A percentile compares a stretch with the other conserved stretches of the same genome.
These are phyloP conservation scores for Tribolium madens DNA, from an alignment of 1,140 invertebrate genomes.

Conservation along the genomic window DNA sequence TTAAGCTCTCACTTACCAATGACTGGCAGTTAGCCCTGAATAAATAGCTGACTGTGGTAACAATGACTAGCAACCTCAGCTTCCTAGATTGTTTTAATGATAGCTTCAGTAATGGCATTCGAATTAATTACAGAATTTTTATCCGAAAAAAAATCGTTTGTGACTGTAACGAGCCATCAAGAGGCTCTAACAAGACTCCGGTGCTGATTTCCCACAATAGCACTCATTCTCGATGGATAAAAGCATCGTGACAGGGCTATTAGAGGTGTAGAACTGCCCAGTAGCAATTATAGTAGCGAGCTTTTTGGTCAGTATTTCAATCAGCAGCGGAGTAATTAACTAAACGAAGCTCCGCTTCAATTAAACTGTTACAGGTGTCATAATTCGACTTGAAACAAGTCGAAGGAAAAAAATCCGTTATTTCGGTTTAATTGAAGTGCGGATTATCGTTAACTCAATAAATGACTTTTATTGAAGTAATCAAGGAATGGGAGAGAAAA, in stretches of 20 bases:
- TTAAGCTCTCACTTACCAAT: conserved; percentile 56
- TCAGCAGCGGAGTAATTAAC: conserved; percentile 14
- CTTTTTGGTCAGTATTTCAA: conserved; percentile 39
- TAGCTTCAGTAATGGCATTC: conserved; percentile 37
- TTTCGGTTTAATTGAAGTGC: not conserved
- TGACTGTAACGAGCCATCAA: conserved; percentile 22
- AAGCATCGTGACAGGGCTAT: conserved; percentile 47
- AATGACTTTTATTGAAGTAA: conserved; percentile 46
- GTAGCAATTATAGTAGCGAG: conserved; percentile 45
- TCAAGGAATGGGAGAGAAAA: conserved; percentile 40
- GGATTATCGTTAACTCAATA: conserved; percentile 22
- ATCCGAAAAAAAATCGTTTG: not conserved
- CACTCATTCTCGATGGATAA: conserved; percentile 37
- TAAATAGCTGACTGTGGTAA: conserved; percentile 50
- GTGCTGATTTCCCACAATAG: conserved; percentile 43
- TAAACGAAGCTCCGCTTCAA: conserved; percentile 10
- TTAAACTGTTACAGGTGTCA: conserved; percentile 10
- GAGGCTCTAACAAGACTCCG: conserved; percentile 20
- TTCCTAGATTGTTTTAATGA: conserved; percentile 41
- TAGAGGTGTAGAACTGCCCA: conserved; percentile 41
- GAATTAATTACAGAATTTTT: conserved; percentile 28
- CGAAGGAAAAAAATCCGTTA: not conserved
- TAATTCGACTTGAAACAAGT: not conserved
- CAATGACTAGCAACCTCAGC: conserved; percentile 47
- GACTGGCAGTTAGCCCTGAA: conserved; percentile 56